Conservation (phyloP, 2,888 invertebrate genomes). For the Gymnosoma rotundatum region DNA sequence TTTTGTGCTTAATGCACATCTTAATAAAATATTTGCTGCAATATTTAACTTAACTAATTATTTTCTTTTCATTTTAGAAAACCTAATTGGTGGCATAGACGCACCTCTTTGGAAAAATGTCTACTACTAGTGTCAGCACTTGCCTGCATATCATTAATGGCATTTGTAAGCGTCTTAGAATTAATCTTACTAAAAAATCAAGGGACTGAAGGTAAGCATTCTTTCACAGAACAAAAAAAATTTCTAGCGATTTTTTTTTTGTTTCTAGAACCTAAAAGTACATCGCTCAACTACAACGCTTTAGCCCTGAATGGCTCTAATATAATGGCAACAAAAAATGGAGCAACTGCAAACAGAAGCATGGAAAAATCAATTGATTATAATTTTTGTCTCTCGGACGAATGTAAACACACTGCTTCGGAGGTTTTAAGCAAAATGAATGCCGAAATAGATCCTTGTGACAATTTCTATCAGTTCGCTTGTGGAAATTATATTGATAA, state of each 20-base stretch:
- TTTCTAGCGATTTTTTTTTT: not conserved
- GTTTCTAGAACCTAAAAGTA: slow-evolving; percentile 68
- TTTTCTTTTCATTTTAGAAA: slow-evolving; percentile 84
- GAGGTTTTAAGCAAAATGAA: too few relatives aligned
- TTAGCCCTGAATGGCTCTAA: slow-evolving; percentile 77
- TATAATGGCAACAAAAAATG: slow-evolving; percentile 73
- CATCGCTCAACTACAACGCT: too few relatives aligned
- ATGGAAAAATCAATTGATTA: not conserved
- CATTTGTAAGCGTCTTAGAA: slow-evolving; percentile 85
- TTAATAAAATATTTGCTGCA: too few relatives aligned
- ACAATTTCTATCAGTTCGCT: too few relatives aligned
- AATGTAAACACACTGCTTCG: too few relatives aligned
- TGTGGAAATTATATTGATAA: too few relatives aligned
- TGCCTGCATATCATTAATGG: slow-evolving; percentile 85
- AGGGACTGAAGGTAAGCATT: slow-evolving; percentile 75
- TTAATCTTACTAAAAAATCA: slow-evolving; percentile 82
- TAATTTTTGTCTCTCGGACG: too few relatives aligned
- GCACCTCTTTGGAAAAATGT: slow-evolving; percentile 88
- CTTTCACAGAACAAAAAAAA: not conserved
- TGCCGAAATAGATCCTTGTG: too few relatives aligned
- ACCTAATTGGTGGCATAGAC: slow-evolving; percentile 91
- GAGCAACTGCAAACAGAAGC: slow-evolving; percentile 70
- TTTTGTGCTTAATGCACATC: too few relatives aligned
- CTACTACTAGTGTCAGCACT: slow-evolving; percentile 85
- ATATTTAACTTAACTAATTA: too few relatives aligned